A percentile compares a stretch with the other conserved stretches of the same genome.
Conservation (phyloP, 2,888 invertebrate species). For the Papilio elwesi region DNA sequence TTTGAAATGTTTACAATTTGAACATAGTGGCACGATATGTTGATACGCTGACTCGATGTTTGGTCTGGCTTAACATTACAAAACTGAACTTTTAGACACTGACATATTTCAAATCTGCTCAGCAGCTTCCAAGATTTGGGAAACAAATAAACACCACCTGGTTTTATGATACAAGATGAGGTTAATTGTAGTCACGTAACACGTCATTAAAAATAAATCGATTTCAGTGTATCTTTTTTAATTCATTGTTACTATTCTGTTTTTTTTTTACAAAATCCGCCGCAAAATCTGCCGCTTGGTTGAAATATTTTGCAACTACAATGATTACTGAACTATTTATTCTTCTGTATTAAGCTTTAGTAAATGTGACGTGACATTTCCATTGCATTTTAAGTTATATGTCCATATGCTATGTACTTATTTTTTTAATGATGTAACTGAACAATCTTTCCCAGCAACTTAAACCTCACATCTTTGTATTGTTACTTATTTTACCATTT, state of each 20-base stretch:
- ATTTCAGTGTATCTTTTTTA: not conserved
- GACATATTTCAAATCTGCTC: slow-evolving; percentile 16
- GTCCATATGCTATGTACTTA: no score
- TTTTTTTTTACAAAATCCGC: no score
- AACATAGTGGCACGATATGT: not conserved
- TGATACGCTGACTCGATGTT: not conserved
- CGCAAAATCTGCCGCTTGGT: no score
- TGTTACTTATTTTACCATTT: no score
- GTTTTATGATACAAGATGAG: slow-evolving; percentile 4
- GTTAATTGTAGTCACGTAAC: not conserved
- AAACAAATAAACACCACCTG: slow-evolving; percentile 28
- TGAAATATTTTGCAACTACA: no score
- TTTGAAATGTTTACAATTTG: slow-evolving; percentile 29
- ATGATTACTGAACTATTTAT: no score
- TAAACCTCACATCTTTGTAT: no score
- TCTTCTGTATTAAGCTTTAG: no score
- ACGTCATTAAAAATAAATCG: not conserved
- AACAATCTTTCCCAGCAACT: no score
- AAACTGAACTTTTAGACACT: slow-evolving; percentile 23
- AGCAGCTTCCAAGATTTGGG: slow-evolving; percentile 20
- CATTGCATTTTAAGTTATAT: no score
- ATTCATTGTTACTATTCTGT: not conserved
- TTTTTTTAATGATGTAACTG: no score
- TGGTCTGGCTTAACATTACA: slow-evolving; percentile 10
- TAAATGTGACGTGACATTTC: no score